Evolutionary conservation across 1,140 invertebrate species (phyloP).

Genomic region (Hycleus cichorii): DNA sequence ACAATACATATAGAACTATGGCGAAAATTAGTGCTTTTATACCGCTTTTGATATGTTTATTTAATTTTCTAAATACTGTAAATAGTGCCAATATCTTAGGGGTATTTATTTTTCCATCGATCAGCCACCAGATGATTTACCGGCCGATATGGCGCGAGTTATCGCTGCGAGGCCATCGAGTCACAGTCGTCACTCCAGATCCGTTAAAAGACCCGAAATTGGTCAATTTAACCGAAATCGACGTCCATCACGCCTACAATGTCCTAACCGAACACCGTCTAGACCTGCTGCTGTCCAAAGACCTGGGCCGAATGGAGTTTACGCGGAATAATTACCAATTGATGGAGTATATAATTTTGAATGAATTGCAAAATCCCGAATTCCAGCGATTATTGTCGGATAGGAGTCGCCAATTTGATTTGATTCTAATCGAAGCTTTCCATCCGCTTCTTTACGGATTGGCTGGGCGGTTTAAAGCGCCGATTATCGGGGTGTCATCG

Average conservation of each 20-base stretch:
- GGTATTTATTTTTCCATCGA: conserved; percentile 41
- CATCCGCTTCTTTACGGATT: conserved; percentile 25
- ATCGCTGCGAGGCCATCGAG: conserved; percentile 15
- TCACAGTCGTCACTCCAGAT: conserved; percentile 17
- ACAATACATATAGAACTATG: too few species aligned
- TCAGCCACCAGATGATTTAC: conserved; percentile 50
- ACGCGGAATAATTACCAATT: background rate
- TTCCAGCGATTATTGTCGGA: conserved; percentile 32
- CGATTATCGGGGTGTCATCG: conserved; percentile 28
- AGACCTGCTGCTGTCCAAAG: background rate
- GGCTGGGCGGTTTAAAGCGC: conserved; percentile 23
- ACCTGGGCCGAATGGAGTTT: background rate
- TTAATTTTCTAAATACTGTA: background rate
- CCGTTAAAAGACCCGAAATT: conserved; percentile 17
- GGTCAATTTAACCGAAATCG: conserved; percentile 17
- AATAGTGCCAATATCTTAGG: conserved; percentile 42
- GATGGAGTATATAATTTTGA: conserved; percentile 36
- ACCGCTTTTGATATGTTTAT: too few species aligned
- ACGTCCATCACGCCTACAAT: conserved; percentile 2
- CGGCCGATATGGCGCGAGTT: conserved; percentile 29
- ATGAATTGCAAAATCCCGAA: conserved; percentile 32
- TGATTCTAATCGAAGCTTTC: conserved; percentile 28
- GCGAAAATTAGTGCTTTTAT: too few species aligned
- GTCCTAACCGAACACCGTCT: background rate
- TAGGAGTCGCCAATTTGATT: conserved; percentile 29